Evolutionary conservation across 2,888 invertebrate species (phyloP).

Genomic region (Drosophila vallismaia): DNA sequence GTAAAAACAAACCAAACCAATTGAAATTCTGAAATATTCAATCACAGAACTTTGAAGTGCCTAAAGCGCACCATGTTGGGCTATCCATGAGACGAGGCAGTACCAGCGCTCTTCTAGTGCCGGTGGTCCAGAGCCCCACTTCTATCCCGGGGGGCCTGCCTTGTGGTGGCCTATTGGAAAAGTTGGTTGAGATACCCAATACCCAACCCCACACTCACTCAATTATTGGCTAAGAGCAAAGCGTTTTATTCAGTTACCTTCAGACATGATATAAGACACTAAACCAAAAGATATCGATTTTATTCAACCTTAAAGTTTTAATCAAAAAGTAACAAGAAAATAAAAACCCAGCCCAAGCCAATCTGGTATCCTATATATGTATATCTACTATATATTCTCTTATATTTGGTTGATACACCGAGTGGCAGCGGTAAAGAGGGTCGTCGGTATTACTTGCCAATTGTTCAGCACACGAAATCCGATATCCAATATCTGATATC

Average conservation of each 20-base stretch:
- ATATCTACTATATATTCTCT: slow-evolving; percentile 41
- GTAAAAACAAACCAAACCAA: slow-evolving; percentile 7
- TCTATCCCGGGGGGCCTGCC: slow-evolving; percentile 40
- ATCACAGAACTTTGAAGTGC: slow-evolving; percentile 81
- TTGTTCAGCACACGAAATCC: slow-evolving; percentile 79
- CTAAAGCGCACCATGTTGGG: slow-evolving; percentile 82
- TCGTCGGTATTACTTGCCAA: slow-evolving; percentile 63
- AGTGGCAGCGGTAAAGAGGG: slow-evolving; percentile 36
- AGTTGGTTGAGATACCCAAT: slow-evolving; percentile 68
- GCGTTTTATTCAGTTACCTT: slow-evolving; percentile 69
- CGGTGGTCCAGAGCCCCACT: slow-evolving; percentile 33
- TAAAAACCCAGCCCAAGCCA: slow-evolving; percentile 7
- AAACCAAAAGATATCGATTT: slow-evolving; percentile 51
- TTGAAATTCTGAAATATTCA: slow-evolving; percentile 37
- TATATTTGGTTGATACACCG: slow-evolving; percentile 52
- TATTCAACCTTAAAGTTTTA: slow-evolving; percentile 43
- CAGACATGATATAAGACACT: slow-evolving; percentile 78
- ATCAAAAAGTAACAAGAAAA: slow-evolving; percentile 11
- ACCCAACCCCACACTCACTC: slow-evolving; percentile 14
- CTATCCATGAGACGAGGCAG: slow-evolving; percentile 76
- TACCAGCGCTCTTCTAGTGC: slow-evolving; percentile 71
- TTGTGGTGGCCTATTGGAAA: slow-evolving; percentile 63
- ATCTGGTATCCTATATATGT: slow-evolving; percentile 29
- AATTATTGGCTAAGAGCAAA: slow-evolving; percentile 44
- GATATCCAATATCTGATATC: slow-evolving; percentile 18